Evolutionary conservation across 2,113 vertebrate species (phyloP), one percentile per base, ranked within the genome.

Genomic region (Carassius gibelio): DNA sequence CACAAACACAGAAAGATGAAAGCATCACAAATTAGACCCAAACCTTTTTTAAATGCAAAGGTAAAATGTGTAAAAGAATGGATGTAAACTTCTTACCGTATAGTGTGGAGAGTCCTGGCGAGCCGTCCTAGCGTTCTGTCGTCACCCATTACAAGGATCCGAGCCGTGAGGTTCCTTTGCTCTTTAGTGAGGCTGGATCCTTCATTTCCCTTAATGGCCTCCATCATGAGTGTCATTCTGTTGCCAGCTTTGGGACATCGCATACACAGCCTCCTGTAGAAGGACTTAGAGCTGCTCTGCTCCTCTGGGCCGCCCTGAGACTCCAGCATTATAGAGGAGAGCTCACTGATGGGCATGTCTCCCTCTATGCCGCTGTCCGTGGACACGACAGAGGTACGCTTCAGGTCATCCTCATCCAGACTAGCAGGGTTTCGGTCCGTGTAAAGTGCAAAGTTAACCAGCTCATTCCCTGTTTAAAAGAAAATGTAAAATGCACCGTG

Each of bases 141-240:
- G 0, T 97, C 96, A 0, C 96, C 97, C 89, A 98, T 93, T 48
- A 97, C 90, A 81, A 97, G 90, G 3, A 97, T 85, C 3, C 94
- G 93, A 13, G 95, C 97, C 0, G 95, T 96, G 86, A 93, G 94
- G n/a, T 92, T 92, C 68, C 90, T 91, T 68, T 93, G 93, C 0
- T 92, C 77, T 0, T 88, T 92, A 0, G 84, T 85, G 1, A 91
- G 21, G 0, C 91, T 89, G 0, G 71, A 79, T 0, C 75, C 1
- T 75, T 36, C 72, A 52, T 92, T 90, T 0, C 84, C 84, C 0
- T 91, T 92, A 75, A 92, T 93, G 81, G 89, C 89, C 1, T 93
- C 82, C 42, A 90, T 93, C 88, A 96, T 86, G 15, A 94, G 83
- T 4, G 88, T 87, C 85, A 92, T 34, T 34, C 88, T 90, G 26